Conservation (phyloP, 2,888 invertebrate genomes). For the Xestia ashworthii region DNA sequence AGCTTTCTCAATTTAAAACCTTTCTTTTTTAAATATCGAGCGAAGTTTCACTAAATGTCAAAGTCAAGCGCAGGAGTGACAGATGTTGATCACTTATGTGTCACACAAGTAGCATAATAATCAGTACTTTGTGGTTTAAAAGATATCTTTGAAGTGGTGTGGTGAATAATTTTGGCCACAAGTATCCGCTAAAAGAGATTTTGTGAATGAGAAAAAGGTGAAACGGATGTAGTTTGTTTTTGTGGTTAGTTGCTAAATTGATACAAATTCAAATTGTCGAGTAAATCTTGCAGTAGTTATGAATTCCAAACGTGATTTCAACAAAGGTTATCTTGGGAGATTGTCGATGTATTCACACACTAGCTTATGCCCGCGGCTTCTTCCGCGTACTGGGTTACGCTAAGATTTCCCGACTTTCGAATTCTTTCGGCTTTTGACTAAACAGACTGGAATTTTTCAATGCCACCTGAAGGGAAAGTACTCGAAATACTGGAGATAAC, state of each 20-base stretch:
- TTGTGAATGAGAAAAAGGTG: slow-evolving; percentile 4
- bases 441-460: too few relatives aligned
- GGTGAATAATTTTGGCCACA: slow-evolving; percentile 33
- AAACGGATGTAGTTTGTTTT: neutral
- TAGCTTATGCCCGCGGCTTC: too few relatives aligned
- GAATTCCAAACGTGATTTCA: neutral
- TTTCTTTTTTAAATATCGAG: slow-evolving; percentile 52
- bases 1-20: slow-evolving; percentile 22
- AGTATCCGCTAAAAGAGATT: slow-evolving; percentile 15
- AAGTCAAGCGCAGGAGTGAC: slow-evolving; percentile 19
- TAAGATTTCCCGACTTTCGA: too few relatives aligned
- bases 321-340: neutral
- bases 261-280: neutral
- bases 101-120: slow-evolving; percentile 43
- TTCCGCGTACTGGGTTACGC: too few relatives aligned
- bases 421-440: too few relatives aligned
- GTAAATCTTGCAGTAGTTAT: neutral
- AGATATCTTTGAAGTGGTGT: slow-evolving; percentile 14
- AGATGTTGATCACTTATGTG: slow-evolving; percentile 37
- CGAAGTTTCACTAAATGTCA: slow-evolving; percentile 50
- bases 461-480: too few relatives aligned
- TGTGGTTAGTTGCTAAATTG: neutral
- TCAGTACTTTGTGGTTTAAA: slow-evolving; percentile 3
- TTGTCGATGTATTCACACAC: too few relatives aligned
- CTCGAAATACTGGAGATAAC: too few relatives aligned